Conservation (phyloP, 2,888 invertebrate species). For the Stenchaetothrips biformis region DNA sequence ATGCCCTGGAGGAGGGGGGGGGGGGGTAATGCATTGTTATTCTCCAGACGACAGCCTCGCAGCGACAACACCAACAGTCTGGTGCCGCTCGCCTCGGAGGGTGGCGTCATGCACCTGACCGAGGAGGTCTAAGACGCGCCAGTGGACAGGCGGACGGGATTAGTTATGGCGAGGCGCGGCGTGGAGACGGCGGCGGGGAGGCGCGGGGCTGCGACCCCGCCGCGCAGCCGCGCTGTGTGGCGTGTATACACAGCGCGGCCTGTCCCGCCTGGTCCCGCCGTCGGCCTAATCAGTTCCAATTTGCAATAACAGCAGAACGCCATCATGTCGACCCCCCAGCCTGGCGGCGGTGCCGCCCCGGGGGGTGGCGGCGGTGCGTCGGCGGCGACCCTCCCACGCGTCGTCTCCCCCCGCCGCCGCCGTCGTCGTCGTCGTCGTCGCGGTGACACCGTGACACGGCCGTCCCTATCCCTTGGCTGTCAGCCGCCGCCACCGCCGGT, state of each 20-base stretch:
- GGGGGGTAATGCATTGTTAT: constrained; percentile 8
- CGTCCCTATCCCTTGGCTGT: background rate
- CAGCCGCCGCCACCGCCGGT: background rate
- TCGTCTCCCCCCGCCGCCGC: background rate
- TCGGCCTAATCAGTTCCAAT: constrained; percentile 23
- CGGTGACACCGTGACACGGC: background rate
- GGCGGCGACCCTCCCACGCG: background rate
- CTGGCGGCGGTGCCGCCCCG: no score
- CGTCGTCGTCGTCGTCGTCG: no score
- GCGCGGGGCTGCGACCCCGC: background rate
- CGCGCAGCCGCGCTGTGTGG: background rate
- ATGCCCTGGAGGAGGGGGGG: background rate
- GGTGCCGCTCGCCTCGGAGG: background rate
- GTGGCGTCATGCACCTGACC: background rate
- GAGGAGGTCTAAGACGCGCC: no score
- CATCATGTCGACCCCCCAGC: background rate
- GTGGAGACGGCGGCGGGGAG: background rate
- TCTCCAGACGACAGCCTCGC: constrained; percentile 2
- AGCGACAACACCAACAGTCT: constrained; percentile 15
- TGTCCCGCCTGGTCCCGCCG: background rate
- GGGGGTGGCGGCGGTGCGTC: background rate
- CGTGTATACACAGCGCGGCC: no score
- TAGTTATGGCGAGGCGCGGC: background rate
- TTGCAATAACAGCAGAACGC: constrained; percentile 18
- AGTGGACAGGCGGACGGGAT: no score